Evolutionary conservation across 2,113 vertebrate species (phyloP).

Genomic region (Peucedramus taeniatus): DNA sequence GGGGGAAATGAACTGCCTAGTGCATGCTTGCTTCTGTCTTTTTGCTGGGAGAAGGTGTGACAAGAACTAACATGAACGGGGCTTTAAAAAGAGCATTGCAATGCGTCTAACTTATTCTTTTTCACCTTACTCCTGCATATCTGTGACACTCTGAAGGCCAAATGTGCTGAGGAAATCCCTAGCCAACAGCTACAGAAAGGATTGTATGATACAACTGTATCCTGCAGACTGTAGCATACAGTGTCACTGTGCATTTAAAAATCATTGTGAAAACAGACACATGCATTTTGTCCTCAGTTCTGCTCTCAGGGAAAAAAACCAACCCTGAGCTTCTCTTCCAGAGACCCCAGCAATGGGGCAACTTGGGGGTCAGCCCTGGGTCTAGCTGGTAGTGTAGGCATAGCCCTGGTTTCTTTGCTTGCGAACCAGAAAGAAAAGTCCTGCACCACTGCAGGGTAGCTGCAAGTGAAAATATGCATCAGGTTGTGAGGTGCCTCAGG

Average conservation of each 20-base stretch:
- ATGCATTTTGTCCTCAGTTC: background rate
- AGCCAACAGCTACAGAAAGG: background rate
- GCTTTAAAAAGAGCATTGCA: background rate
- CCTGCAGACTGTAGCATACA: background rate
- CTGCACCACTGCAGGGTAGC: fast-evolving
- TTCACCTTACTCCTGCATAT: background rate
- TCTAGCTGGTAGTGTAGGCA: background rate
- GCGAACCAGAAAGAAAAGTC: background rate
- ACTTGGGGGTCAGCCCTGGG: background rate
- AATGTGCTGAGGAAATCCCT: background rate
- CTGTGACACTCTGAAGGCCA: background rate
- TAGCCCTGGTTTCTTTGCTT: background rate
- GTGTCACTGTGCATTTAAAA: background rate
- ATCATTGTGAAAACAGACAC: background rate
- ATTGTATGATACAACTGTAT: too few relatives aligned
- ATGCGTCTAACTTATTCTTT: background rate
- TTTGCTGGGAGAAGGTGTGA: background rate
- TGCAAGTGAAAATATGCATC: background rate
- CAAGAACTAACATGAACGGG: background rate
- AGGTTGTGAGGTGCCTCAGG: background rate
- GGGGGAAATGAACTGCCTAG: background rate
- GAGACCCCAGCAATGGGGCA: background rate
- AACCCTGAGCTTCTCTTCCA: background rate
- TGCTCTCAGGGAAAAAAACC: background rate
- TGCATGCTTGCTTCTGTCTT: slow-evolving; percentile 8